Base-by-base conservation (phyloP, 2,797 vertebrate genomes). In the Gastrophryne carolinensis region DNA sequence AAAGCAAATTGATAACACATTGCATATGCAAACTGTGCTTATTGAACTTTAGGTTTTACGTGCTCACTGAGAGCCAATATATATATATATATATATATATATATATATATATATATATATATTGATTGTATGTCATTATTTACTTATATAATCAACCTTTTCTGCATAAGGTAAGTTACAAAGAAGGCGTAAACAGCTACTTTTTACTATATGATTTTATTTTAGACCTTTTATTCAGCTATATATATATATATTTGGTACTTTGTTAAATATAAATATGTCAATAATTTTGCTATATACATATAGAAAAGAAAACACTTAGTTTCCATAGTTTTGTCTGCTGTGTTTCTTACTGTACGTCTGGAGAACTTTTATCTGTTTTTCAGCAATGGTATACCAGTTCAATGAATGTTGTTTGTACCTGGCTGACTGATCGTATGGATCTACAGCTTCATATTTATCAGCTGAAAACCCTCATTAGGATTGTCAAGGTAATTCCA, bases 331-430 rank as follows among this genome's bases (percentile, higher is more conserved):
- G 15, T 17, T 69, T 17, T 32, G 19, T 11, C 44, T 69, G 57
- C 66, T 69, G 44, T 19, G 3, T 26, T 12, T 32, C 1, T 49
- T 50, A 34, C 75, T 83, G 89, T 89, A 87, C 93, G 92, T 78
- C 93, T 96, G 94, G 95, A 98, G 94, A 94, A 94, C 82, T 92
- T 85, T 89, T 94, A 85, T 97, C 92, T 94, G 88, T 96, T 89
- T 99, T 98, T 88, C 97, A 99, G 98, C 98, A 99, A 99, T 99
- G 98, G 98, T 99, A 98, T 90, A 98, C 95, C 89, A 97, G 96
- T 90, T 96, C 97, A 81, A 98, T 99, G 98, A 98, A 96, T 78
- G 92, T 99, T 26, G 86, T 99, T 90, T 98, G 97, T 84, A 98
- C 96, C 82, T 99, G 98, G 98, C 88, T 99, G 80, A 99, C 97